Percentiles rank a stretch among this genome's conserved stretches.
phyloP scores from a whole-genome alignment of 2,888 invertebrate genomes.

The Eupithecia centaureata region DNA sequence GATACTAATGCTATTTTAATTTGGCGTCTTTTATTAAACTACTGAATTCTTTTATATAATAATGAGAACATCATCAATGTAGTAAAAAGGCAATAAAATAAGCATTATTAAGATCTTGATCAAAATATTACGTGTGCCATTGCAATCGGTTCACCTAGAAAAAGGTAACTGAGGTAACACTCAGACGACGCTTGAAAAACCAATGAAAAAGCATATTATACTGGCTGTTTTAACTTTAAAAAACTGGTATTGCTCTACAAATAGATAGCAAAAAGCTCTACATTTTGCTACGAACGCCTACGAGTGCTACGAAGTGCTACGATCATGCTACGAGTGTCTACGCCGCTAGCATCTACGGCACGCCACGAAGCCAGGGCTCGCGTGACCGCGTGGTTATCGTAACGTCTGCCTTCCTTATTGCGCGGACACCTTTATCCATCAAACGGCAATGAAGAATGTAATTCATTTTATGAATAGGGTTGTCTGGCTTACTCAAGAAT shows the following conservation, averaged over 20 bases:
- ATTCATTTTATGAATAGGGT: slow-evolving; percentile 33
- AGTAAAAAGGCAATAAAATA: no score
- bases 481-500: not conserved
- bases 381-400: slow-evolving; percentile 46
- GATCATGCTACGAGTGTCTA: slow-evolving; percentile 21
- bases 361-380: slow-evolving; percentile 38
- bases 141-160: no score
- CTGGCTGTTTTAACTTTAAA: not conserved
- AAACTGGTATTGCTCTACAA: not conserved
- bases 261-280: not conserved
- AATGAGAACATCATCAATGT: no score
- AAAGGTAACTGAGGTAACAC: no score
- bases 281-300: slow-evolving; percentile 8
- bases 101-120: no score
- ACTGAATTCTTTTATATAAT: no score
- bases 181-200: no score
- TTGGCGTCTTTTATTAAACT: no score
- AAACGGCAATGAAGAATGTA: slow-evolving; percentile 38
- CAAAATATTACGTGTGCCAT: no score
- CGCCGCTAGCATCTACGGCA: slow-evolving; percentile 22
- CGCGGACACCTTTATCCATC: slow-evolving; percentile 53
- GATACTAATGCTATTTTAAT: no score
- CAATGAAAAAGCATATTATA: not conserved
- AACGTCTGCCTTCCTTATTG: slow-evolving; percentile 41
- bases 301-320: not conserved